phyloP scores from a whole-genome alignment of 30 jellyfish, hydroid and myxozoan species.

The Chrysaora quinquecirrha region DNA sequence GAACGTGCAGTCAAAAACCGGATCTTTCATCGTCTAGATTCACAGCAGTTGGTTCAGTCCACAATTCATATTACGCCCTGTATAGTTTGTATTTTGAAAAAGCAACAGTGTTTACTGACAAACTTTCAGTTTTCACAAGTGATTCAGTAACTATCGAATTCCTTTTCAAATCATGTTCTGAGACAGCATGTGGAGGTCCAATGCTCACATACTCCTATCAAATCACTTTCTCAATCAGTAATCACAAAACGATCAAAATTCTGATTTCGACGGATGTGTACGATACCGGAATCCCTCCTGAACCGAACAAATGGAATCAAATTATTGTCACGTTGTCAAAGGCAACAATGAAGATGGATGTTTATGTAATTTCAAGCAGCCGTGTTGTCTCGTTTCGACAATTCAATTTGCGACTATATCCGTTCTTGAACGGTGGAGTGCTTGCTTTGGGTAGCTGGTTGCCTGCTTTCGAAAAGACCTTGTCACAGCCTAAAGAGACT shows the following conservation, averaged over 20 bases:
- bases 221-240: constrained; percentile 45
- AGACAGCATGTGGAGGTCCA: constrained; percentile 56
- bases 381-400: constrained; percentile 30
- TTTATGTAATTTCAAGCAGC: constrained; percentile 26
- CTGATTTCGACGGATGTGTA: constrained; percentile 23
- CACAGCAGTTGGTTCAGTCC: constrained; percentile 26
- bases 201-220: constrained; percentile 37
- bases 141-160: constrained; percentile 49
- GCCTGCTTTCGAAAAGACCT: constrained; percentile 33
- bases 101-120: constrained; percentile 35
- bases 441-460: constrained; percentile 67
- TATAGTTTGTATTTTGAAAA: constrained; percentile 27
- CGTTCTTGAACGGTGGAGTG: constrained; percentile 49
- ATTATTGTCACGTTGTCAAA: constrained; percentile 39
- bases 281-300: constrained; percentile 56
- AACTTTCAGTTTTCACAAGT: constrained; percentile 17
- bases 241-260: constrained; percentile 30
- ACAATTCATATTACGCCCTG: constrained; percentile 28
- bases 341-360: constrained; percentile 43
- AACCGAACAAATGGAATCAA: constrained; percentile 51
- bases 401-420: constrained; percentile 23
- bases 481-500: constrained; percentile 38
- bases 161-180: constrained; percentile 46
- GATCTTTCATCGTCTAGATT: constrained; percentile 21
- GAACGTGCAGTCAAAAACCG: constrained; percentile 16